Base-by-base conservation (phyloP, 2,113 vertebrate genomes). In the Corythoichthys haematopterus region DNA sequence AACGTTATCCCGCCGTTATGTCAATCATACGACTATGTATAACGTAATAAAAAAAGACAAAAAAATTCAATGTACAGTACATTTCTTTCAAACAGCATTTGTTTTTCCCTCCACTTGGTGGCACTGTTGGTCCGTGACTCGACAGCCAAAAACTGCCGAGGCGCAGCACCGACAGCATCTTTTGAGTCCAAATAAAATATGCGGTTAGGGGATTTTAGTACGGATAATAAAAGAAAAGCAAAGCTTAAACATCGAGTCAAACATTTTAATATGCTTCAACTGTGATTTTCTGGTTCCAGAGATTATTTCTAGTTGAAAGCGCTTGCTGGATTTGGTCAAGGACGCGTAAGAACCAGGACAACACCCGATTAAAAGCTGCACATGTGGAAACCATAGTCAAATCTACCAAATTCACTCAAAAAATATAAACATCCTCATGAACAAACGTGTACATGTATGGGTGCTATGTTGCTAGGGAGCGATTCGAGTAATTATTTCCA, bases 91-190 rank as follows among this genome's bases (percentile, higher is more conserved):
- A 67, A 40, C 37, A 8, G 80, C 2, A 38, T 50, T 89, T 80
- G 76, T 20, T 0, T 40, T 64, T 6, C 2, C 0, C 36, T 70
- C 94, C 96, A 92, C 90, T 76, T 92, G 96, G 86, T 94, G 96
- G 96, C 89, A 92, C 91, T 95, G 91, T 94, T 86, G 89, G 86
- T 91, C 93, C 86, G 85, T 7, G 47, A 40, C 85, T 84, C 33
- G 64, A 2, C 16, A 28, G 1, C 55, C 4, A 20, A 50, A 48
- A 55, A 65, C 43, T 16, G 13, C 35, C 15, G 10, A 28, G 38
- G 58, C 16, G 58, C 36, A n/a, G 57, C 15, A 59, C 36, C 37
- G 37, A 61, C 59, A 11, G 38, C 59, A 45, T 56, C 6, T 64
- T 65, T 33, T 45, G 13, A 70, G 50, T 47, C 62, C 28, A 68